Conservation (phyloP, 2,113 vertebrate genomes). For the Lichenostomus cassidix region DNA sequence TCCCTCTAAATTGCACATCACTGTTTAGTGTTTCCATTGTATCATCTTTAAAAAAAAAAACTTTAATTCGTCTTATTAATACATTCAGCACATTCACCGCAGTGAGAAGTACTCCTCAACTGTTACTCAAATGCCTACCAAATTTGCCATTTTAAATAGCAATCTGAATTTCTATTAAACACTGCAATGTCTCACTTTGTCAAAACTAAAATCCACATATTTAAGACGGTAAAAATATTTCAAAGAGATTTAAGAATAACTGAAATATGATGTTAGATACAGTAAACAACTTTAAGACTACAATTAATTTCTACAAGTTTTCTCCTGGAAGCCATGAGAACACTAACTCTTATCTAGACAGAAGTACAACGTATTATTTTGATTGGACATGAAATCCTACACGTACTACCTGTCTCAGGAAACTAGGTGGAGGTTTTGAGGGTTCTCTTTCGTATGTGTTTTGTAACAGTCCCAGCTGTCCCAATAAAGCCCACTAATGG, state of each 20-base stretch:
- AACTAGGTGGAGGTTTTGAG: neutral
- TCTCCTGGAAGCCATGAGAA: neutral
- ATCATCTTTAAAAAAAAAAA: neutral
- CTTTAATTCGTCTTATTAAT: neutral
- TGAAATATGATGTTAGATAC: neutral
- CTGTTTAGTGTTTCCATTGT: neutral
- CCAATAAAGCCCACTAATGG: neutral
- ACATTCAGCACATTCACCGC: neutral
- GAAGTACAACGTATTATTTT: neutral
- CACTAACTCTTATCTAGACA: neutral
- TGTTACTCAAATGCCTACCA: neutral
- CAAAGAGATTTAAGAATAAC: neutral
- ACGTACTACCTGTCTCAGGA: neutral
- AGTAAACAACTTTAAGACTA: neutral
- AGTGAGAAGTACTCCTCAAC: neutral
- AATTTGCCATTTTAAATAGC: neutral
- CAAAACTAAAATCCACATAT: neutral
- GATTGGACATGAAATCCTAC: neutral
- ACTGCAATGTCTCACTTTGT: neutral
- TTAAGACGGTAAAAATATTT: neutral
- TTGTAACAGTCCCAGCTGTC: neutral
- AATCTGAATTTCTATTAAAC: neutral
- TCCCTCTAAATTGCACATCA: neutral
- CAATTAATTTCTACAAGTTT: neutral
- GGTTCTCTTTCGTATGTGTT: neutral